Percentiles rank a stretch among this genome's conserved stretches.
Evolutionary conservation across 2,113 vertebrate genomes (phyloP).

Genomic region (Otus sunia): DNA sequence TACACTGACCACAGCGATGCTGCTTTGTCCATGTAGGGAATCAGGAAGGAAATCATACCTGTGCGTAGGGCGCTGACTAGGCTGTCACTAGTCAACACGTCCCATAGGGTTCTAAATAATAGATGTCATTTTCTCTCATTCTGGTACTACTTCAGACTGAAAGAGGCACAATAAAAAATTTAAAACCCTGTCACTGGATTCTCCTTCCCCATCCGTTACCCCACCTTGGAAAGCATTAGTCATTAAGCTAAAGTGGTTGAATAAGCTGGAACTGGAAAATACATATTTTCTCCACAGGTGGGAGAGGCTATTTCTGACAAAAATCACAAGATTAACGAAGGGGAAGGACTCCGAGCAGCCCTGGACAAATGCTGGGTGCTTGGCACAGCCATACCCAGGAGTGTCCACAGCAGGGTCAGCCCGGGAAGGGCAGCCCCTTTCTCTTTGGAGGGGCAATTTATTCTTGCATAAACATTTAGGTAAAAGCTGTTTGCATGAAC

Average conservation of each 20-base stretch:
- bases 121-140: background rate
- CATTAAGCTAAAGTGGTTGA: background rate
- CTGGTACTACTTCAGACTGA: background rate
- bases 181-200: fast-evolving
- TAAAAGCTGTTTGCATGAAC: background rate
- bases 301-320: background rate
- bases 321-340: fast-evolving
- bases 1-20: fast-evolving
- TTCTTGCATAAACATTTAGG: background rate
- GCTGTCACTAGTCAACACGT: background rate
- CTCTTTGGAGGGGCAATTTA: background rate
- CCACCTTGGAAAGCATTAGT: background rate
- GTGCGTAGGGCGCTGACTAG: fast-evolving
- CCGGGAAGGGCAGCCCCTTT: background rate
- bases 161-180: background rate
- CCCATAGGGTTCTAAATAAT: fast-evolving
- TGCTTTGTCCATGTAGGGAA: fast-evolving
- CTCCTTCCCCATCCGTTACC: background rate
- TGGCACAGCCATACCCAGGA: background rate
- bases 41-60: fast-evolving
- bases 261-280: background rate
- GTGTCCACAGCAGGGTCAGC: fast-evolving
- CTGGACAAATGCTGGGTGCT: background rate
- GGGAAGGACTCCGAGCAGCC: background rate
- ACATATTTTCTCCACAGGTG: fast-evolving